Percentiles rank a stretch among this genome's conserved stretches.
These are phyloP conservation scores for Cryptomyrus ogoouensis DNA, from an alignment of 2,113 vertebrate species.

Conservation along the genomic window DNA sequence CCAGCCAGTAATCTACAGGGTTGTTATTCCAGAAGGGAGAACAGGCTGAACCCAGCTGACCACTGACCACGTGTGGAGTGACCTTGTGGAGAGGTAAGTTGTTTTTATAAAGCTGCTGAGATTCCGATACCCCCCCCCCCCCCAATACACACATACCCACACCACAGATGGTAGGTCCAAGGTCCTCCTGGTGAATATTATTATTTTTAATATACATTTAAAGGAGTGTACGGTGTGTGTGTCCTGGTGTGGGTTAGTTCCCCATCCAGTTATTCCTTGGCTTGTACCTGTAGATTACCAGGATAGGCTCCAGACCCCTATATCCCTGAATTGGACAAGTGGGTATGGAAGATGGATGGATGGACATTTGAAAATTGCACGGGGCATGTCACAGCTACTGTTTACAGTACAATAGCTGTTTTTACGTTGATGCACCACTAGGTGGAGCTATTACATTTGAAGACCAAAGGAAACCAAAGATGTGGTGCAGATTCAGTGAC, in stretches of 20 bases:
- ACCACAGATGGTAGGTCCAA: not conserved
- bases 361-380: not conserved
- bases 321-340: not conserved
- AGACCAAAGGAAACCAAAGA: not conserved
- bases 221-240: not conserved
- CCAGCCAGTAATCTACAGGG: not conserved
- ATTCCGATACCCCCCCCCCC: no score
- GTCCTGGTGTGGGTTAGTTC: not conserved
- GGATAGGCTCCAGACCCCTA: not conserved
- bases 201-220: not conserved
- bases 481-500: not conserved
- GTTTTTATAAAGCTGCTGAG: no score
- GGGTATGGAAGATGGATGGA: not conserved
- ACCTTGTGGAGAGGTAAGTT: not conserved
- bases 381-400: not conserved
- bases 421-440: not conserved
- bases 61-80: not conserved
- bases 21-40: not conserved
- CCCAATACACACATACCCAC: no score
- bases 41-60: not conserved
- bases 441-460: not conserved
- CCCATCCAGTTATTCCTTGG: not conserved
- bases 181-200: not conserved
- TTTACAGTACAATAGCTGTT: not conserved
- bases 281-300: not conserved